phyloP scores from a whole-genome alignment of 2,113 vertebrate species.

The Percina caprodes region DNA sequence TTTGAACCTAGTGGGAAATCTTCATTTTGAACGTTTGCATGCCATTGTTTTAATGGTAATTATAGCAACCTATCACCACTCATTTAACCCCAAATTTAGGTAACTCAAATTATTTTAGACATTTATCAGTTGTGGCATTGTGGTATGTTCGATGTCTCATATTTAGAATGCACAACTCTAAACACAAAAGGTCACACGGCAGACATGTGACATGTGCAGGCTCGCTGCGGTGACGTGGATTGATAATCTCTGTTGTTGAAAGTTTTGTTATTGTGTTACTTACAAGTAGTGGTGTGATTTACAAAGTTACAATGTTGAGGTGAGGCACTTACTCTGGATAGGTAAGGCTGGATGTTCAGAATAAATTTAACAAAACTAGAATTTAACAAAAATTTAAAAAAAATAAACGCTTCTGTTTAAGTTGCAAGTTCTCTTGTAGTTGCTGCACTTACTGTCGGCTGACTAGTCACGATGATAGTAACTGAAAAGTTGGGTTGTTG shows the following conservation, averaged over 20 bases:
- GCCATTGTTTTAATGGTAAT: not conserved
- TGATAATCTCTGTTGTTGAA: no score
- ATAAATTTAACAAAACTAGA: no score
- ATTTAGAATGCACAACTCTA: not conserved
- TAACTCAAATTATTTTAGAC: not conserved
- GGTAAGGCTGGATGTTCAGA: no score
- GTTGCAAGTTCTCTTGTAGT: not conserved
- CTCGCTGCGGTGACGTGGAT: no score
- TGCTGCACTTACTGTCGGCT: not conserved
- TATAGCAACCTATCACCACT: not conserved
- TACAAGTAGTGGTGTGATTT: not conserved
- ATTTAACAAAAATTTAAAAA: not conserved
- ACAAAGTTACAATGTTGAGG: no score
- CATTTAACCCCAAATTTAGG: not conserved
- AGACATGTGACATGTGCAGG: no score
- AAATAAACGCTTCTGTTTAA: not conserved
- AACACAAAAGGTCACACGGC: not conserved
- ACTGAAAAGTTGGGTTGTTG: not conserved
- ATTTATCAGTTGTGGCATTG: not conserved
- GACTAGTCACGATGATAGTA: not conserved
- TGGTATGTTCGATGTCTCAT: not conserved
- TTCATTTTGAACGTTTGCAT: no score
- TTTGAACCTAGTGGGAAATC: not conserved
- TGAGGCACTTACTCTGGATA: no score
- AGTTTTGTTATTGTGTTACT: not conserved